Evolutionary conservation across 2,797 vertebrate species (phyloP), one percentile per base, ranked within the genome.

Genomic region (Sphenopsis melanotis): DNA sequence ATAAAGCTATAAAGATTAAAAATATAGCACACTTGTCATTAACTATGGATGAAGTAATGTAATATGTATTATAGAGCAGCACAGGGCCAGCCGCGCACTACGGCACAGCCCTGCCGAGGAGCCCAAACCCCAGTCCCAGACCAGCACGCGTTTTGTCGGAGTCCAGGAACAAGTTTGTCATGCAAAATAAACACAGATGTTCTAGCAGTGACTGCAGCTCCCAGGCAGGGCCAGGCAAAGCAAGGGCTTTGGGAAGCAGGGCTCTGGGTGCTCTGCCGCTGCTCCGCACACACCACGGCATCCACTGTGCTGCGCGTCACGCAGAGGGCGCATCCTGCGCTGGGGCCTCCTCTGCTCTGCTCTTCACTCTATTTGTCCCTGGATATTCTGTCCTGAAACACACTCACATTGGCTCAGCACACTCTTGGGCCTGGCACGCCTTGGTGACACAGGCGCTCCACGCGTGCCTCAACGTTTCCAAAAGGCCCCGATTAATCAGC

Each of bases 1-100:
- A 97, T 98, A 97, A 98, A 96, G 97, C 98, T 88, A 97, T 98
- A 98, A 98, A 98, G 97, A 98, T 98, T 98, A 98, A 98, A 98
- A 98, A 98, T 97, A 98, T 97, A 97, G 97, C 97, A 77, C 96
- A 94, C 94, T 97, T 97, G 97, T 80, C 96, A 98, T 98, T 98
- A 98, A 98, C 97, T 96, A 98, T 98, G 95, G 75, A 98, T 98
- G 96, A 93, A 94, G 83, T 97, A 97, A 98, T 98, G 97, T 72
- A 98, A 98, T 98, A 98, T 98, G 97, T 71, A 98, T 98, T 90
- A 93, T 79, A 95, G 80, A 80, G 72, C 96, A 93, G 97, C 19
- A 29, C 95, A 74, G 72, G 87, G 95, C 97, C 96, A 97, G 95
- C 93, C 96, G 9, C 70, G 2, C 89, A 95, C 84, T 82, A 84